A percentile compares a stretch with the other conserved stretches of the same genome.
Evolutionary conservation across 2,888 invertebrate genomes (phyloP).

Genomic region (Volucella zonaria): DNA sequence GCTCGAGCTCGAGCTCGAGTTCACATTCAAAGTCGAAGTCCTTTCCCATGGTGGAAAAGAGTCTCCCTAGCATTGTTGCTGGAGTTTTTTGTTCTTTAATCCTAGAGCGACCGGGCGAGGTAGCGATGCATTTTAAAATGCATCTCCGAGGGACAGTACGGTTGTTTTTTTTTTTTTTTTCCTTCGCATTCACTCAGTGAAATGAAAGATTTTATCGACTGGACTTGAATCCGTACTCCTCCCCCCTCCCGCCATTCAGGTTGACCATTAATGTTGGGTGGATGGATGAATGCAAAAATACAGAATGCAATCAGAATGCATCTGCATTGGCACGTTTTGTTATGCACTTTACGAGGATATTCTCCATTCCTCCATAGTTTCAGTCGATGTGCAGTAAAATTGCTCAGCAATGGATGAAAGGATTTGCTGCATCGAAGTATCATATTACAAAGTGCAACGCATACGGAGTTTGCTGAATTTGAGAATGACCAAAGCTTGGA

Average conservation of each 20-base stretch:
- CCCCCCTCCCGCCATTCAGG: constrained; percentile 12
- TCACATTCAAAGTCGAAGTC: constrained; percentile 5
- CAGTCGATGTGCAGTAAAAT: constrained; percentile 34
- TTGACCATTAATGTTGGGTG: constrained; percentile 24
- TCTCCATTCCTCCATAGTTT: constrained; percentile 12
- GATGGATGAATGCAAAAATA: constrained; percentile 39
- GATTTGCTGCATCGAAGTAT: constrained; percentile 42
- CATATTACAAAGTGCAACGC: constrained; percentile 52
- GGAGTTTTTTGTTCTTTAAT: constrained; percentile 49
- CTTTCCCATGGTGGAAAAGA: constrained; percentile 52
- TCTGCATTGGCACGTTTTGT: constrained; percentile 34
- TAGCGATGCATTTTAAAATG: constrained; percentile 60
- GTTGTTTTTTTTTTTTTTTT: constrained; percentile 6
- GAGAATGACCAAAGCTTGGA: constrained; percentile 50
- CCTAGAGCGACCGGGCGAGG: constrained; percentile 27
- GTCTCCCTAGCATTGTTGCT: constrained; percentile 39
- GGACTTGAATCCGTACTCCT: not conserved
- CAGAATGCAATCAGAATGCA: constrained; percentile 52
- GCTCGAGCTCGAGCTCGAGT: too few relatives aligned
- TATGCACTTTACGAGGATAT: constrained; percentile 47
- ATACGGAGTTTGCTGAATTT: constrained; percentile 7
- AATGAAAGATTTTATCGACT: constrained; percentile 57
- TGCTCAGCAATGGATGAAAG: constrained; percentile 49
- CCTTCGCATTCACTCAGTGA: constrained; percentile 12
- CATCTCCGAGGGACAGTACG: constrained; percentile 53